Percentiles rank a stretch among this genome's conserved stretches.
Evolutionary conservation across 1,140 invertebrate species (phyloP).

Genomic region (Brachionus rotundiformis): DNA sequence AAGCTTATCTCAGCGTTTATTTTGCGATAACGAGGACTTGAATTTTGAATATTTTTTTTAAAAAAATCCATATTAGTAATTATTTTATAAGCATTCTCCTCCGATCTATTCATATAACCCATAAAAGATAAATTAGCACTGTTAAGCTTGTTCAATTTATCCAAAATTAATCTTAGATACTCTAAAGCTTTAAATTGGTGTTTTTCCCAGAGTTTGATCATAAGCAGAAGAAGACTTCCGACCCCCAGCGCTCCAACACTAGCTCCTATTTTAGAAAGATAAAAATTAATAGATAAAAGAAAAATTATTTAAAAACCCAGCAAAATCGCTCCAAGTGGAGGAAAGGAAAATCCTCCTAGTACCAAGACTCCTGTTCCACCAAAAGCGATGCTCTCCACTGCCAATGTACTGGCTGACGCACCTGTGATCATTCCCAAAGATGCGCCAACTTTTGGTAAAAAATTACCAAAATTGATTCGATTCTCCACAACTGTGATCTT

Average conservation of each 20-base stretch:
- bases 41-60: conserved; percentile 20
- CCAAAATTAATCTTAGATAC: conserved; percentile 38
- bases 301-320: background rate
- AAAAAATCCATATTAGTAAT: conserved; percentile 25
- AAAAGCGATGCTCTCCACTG: conserved; percentile 30
- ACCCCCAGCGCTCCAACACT: background rate
- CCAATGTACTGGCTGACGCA: background rate
- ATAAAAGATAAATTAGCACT: conserved; percentile 41
- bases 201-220: conserved; percentile 22
- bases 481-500: conserved; percentile 8
- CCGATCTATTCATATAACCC: conserved; percentile 47
- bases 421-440: conserved; percentile 38
- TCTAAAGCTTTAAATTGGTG: conserved; percentile 46
- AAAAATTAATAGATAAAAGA: background rate
- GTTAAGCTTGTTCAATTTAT: conserved; percentile 1
- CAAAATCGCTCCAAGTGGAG: conserved; percentile 28
- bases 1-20: conserved; percentile 9
- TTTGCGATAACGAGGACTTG: conserved; percentile 38
- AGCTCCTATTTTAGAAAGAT: background rate
- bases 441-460: conserved; percentile 31
- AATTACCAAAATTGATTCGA: conserved; percentile 42
- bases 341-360: conserved; percentile 32
- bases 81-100: conserved; percentile 43
- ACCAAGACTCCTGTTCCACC: conserved; percentile 42
- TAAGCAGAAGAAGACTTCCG: conserved; percentile 1